Evolutionary conservation across 2,888 invertebrate species (phyloP), one percentile per base, ranked within the genome.

Genomic region (Norana najaformis): DNA sequence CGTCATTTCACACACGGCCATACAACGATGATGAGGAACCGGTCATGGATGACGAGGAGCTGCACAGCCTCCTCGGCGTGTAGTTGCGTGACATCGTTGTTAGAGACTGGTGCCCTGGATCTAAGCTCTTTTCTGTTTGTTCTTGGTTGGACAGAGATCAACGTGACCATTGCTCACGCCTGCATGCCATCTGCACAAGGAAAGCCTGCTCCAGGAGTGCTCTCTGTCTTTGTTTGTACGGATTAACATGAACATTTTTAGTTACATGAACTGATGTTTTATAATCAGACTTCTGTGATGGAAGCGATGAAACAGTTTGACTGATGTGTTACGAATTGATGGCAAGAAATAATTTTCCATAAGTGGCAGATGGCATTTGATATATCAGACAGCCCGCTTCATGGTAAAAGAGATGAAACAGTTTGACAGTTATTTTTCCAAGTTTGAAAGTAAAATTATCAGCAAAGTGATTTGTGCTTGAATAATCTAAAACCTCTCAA

Each of bases 11-110:
- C 34, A 92, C 92, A 16, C 88, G 91, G 38, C 92, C 92, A 3
- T 92, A 92, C 83, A 91, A 90, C 47, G 91, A 91, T 37, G 91
- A 91, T 39, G 92, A 92, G 41, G 92, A 92, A 53, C 89, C 91
- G 4, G 92, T 92, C 37, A 92, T 92, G 92, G 92, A 92, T 83
- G 92, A 92, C 47, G 92, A 92, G 82, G 92, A 92, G 89, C 90
- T 92, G 83, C 92, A 92, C 89, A 92, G 91, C 89, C 69, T 69
- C 1, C 69, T 69, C 11, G 69, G 69, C 8, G 69, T 69, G 30
- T 69, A 69, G 69, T 92, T 83, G 92, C 41, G 91, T 82, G 89
- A n/a, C 34, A 82, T 85, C 34, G 8, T 35, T n/a, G 69, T n/a
- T 69, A n/a, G n/a, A 69, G 69, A 69, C n/a, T n/a, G 69, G n/a